A percentile compares a stretch with the other conserved stretches of the same genome.
Evolutionary conservation across 2,888 invertebrate species (phyloP).

Genomic region (Apodemia zela): DNA sequence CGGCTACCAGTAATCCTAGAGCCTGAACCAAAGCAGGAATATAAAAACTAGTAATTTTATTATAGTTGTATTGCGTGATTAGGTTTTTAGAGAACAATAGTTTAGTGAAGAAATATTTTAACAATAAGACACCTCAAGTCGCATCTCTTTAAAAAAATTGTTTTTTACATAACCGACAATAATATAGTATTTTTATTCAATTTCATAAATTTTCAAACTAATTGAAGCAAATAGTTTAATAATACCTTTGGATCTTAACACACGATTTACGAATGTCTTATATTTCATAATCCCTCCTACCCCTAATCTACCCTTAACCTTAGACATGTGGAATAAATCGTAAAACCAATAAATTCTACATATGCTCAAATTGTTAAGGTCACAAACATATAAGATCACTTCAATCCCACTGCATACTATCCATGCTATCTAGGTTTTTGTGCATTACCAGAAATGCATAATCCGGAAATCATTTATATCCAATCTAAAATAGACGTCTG

Average conservation of each 20-base stretch:
- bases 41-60: no score
- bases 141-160: no score
- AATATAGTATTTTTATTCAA: no score
- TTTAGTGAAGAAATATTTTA: no score
- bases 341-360: neutral
- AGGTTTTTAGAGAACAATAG: no score
- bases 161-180: no score
- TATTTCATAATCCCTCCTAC: neutral
- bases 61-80: no score
- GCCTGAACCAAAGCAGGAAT: no score
- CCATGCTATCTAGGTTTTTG: neutral
- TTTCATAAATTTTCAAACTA: no score
- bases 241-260: neutral
- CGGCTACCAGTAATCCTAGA: no score
- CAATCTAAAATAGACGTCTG: neutral
- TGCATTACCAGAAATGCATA: neutral
- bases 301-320: slow-evolving; percentile 8
- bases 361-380: neutral
- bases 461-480: neutral
- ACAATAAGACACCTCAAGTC: no score
- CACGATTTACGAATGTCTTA: neutral
- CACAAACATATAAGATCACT: neutral
- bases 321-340: slow-evolving; percentile 1
- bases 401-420: neutral
- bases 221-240: no score